Evolutionary conservation across 2,113 vertebrate genomes (phyloP), one percentile per base, ranked within the genome.

Genomic region (Xiphias gladius): DNA sequence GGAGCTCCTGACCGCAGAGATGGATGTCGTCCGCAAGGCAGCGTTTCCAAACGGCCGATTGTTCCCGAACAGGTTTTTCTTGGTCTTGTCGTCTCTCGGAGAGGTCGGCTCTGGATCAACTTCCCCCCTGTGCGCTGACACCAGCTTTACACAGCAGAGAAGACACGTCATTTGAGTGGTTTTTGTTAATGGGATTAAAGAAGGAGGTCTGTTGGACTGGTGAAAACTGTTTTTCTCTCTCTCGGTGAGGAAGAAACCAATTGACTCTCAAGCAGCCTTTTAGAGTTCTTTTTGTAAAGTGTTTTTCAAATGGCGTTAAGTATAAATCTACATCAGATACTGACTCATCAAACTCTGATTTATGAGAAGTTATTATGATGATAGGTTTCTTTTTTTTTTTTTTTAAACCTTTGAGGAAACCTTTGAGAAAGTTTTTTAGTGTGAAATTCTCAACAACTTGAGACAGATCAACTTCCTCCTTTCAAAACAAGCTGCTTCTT

Each of bases 181-280:
- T 74, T 67, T 73, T 28, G 28, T 82, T 43, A 62, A 26, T 37
- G 58, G 64, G 48, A 76, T 71, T 48, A 82, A 76, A 76, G 72
- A 43, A 24, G 20, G 55, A 41, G 43, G 12, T 54, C 32, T 39
- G 20, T 61, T 52, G 41, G 14, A 5, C 46, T 35, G 57, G 62
- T 73, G 54, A 50, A 70, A 61, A 63, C 71, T 50, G 78, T 57
- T 79, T 67, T 26, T 30, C 37, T 75, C 30, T 14, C 30, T 63
- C 16, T 48, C 30, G 22, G 3, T 8, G 41, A 20, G 3, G 41
- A 19, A 39, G 54, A 58, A 35, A 65, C 13, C 54, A 20, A 2
- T 61, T 32, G 2, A 48, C 61, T 59, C 62, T 39, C 17, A 28
- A 46, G 43, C 52, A 28, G 62, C 50, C 35, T 24, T 55, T 72